Evolutionary conservation across 2,113 vertebrate species (phyloP).

Genomic region (Probosciger aterrimus): DNA sequence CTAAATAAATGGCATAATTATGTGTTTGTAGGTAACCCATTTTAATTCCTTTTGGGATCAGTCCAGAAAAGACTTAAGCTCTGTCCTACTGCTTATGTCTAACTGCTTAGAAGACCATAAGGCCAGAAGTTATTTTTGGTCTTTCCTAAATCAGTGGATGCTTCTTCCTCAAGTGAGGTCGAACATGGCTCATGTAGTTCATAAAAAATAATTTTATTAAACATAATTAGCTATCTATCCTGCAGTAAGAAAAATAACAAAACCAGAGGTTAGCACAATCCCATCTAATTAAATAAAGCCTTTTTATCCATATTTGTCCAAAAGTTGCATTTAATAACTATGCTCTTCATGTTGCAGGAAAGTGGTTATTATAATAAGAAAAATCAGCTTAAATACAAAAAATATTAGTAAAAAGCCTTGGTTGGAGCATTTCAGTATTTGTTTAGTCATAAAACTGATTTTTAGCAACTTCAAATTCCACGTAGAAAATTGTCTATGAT

Average conservation of each 20-base stretch:
- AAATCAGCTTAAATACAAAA: neutral
- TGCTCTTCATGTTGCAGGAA: neutral
- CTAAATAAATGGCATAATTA: neutral
- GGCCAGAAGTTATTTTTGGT: neutral
- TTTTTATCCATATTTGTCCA: neutral
- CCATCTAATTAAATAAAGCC: neutral
- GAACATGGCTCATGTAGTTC: neutral
- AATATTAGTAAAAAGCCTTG: neutral
- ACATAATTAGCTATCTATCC: neutral
- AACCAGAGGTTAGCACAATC: neutral
- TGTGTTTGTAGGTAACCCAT: neutral
- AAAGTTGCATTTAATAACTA: neutral
- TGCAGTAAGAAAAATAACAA: neutral
- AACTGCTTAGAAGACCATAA: neutral
- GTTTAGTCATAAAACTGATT: neutral
- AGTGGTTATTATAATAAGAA: neutral
- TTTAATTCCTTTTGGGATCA: neutral
- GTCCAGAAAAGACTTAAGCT: neutral
- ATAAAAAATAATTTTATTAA: neutral
- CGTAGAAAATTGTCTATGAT: neutral
- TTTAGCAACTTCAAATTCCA: neutral
- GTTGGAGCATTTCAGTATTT: neutral
- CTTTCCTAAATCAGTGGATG: neutral
- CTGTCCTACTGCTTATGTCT: neutral
- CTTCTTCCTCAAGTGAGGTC: neutral